Evolutionary conservation across 2,888 invertebrate species (phyloP), one percentile per base, ranked within the genome.

Genomic region (Zygogramma bicolorata): DNA sequence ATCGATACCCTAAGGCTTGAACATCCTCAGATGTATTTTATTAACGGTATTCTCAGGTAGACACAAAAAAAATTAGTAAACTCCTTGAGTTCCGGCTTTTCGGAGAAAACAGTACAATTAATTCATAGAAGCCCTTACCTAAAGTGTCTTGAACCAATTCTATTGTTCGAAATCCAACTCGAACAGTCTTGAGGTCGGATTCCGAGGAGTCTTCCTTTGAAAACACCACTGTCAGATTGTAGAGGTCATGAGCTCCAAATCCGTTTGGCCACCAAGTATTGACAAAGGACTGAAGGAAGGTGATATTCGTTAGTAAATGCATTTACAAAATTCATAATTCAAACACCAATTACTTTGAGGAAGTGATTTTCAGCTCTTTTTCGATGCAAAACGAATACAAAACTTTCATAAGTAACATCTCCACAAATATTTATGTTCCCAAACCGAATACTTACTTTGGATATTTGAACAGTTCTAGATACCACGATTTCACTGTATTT

Each of bases 241-340:
- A 98, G 3, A 98, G 87, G 0, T 89, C 89, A 84, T 95, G 97
- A 0, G 90, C 85, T 0, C 97, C 97, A 81, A 92, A 94, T 22
- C 97, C 98, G 86, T 97, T 97, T 0, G 99, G 99, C 98, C 98
- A 99, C 99, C 99, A 99, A 20, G 90, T 80, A 53, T 90, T 84
- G 0, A 94, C 90, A 59, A 85, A 80, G 31, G 67, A 59, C 82
- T 83, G 63, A 46, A 46, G 20, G 0, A 3, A 20, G 46, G 3
- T 20, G 46, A 5, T 13, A 38, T 13, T 10, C 38, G 13, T n/a
- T n/a, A n/a, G n/a, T n/a, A n/a, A n/a, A n/a, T n/a, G n/a, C n/a
- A n/a, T n/a, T n/a, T n/a, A n/a, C n/a, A n/a, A n/a, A n/a, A n/a
- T n/a, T n/a, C n/a, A n/a, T n/a, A n/a, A n/a, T n/a, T n/a, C n/a